Evolutionary conservation across 2,797 vertebrate genomes (phyloP), one percentile per base, ranked within the genome.

Genomic region (Coregonus suidteri): DNA sequence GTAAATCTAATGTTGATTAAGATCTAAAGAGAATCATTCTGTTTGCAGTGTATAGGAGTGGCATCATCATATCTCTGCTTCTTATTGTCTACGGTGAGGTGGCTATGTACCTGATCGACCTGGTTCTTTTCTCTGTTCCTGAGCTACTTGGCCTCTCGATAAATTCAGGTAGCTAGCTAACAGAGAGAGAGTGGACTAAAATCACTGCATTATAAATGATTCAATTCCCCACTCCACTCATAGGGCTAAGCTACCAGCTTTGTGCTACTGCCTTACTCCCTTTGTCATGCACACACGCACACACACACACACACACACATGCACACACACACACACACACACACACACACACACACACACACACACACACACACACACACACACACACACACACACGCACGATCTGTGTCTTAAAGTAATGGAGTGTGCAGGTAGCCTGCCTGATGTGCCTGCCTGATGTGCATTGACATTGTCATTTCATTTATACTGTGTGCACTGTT

Each of bases 391-490:
- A 56, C 54, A n/a, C 54, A 56, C 13, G 14, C 47, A 51, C 5
- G 13, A 3, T 20, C 47, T 52, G 2, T 30, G 68, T 64, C 47
- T 72, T 13, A 16, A 51, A 31, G 76, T 18, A 64, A 54, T 47
- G 68, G 35, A 25, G 35, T 51, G 15, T 13, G 52, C 31, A n/a
- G 71, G 25, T 53, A 68, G 64, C 31, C 31, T 13, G 71, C 41
- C 31, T n/a, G 52, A 56, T 13, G 20, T 25, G 25, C 25, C 25
- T 25, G 25, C 25, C 25, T 25, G 25, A 25, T 25, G 25, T 62
- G 25, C 68, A 62, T 25, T 31, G 75, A 20, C 6, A 51, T 20
- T 3, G n/a, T 62, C n/a, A 71, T 71, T 71, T 77, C 20, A 77
- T 71, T 77, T 62, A 41, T 31, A 16, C 54, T 14, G 34, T 1